Evolutionary conservation across 2,888 invertebrate species (phyloP).

Genomic region (Clunio marinus): DNA sequence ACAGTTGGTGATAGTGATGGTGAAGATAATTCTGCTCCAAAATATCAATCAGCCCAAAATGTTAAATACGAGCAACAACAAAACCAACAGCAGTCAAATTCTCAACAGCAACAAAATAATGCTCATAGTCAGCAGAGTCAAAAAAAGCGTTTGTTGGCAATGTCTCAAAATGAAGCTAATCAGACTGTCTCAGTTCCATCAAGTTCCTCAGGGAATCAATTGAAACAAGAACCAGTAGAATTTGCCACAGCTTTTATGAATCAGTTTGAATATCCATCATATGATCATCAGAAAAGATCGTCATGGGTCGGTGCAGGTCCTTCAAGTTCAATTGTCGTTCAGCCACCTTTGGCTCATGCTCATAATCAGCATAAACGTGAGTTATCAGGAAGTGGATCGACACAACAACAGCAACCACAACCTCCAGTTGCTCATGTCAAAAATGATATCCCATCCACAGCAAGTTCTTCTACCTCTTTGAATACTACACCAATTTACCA

Average conservation of each 20-base stretch:
- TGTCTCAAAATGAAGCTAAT: conserved; percentile 74
- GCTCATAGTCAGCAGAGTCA: conserved; percentile 57
- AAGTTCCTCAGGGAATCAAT: conserved; percentile 43
- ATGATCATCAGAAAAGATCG: conserved; percentile 48
- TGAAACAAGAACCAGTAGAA: conserved; percentile 51
- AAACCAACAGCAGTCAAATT: conserved; percentile 46
- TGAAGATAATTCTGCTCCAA: conserved; percentile 55
- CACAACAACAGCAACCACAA: conserved; percentile 43
- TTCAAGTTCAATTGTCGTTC: conserved; percentile 39
- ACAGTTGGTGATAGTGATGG: conserved; percentile 72
- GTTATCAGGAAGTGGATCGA: conserved; percentile 42
- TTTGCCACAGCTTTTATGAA: conserved; percentile 42
- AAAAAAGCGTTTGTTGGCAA: conserved; percentile 82
- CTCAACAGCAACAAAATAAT: conserved; percentile 44
- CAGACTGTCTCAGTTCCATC: conserved; percentile 57
- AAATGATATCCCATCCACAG: conserved; percentile 46
- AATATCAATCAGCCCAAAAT: conserved; percentile 41
- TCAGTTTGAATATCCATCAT: conserved; percentile 47
- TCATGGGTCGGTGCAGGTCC: conserved; percentile 48
- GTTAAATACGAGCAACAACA: conserved; percentile 44
- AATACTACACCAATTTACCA: conserved; percentile 49
- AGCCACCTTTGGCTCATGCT: conserved; percentile 51
- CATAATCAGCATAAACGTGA: conserved; percentile 45
- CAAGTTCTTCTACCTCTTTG: conserved; percentile 45
- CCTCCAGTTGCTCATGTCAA: conserved; percentile 52